These are phyloP conservation scores for Brienomyrus longianalis DNA, from an alignment of 2,113 vertebrate genomes.

Conservation along the genomic window DNA sequence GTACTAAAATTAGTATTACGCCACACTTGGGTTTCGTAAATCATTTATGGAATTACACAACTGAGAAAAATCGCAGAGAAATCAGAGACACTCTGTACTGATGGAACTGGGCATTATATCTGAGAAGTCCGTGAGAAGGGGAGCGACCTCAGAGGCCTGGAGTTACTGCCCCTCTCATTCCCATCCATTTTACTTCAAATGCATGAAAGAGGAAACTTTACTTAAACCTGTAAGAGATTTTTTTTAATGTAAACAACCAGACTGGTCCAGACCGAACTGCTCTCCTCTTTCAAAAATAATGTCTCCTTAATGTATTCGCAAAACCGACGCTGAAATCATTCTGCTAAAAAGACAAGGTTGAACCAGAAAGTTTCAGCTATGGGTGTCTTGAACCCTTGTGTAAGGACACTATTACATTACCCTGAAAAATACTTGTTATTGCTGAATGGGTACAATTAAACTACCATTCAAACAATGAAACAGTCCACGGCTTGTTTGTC, in stretches of 20 bases:
- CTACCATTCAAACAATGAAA: background rate
- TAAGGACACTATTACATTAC: background rate
- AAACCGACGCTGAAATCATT: background rate
- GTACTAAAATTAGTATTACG: background rate
- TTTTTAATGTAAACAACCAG: conserved; percentile 4
- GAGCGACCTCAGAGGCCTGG: background rate
- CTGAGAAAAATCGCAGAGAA: background rate
- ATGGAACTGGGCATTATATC: background rate
- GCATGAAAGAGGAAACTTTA: background rate
- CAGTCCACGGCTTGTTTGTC: background rate
- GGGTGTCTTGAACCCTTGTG: background rate
- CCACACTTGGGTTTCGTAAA: background rate
- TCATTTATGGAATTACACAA: background rate
- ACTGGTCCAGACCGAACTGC: background rate
- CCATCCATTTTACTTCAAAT: background rate
- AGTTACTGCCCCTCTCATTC: background rate
- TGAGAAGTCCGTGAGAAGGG: background rate
- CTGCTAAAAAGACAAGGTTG: background rate
- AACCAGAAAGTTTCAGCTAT: background rate
- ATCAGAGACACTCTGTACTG: background rate
- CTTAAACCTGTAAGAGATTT: background rate
- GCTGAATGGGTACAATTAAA: background rate
- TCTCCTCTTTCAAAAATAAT: background rate
- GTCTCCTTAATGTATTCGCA: background rate
- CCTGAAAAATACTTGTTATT: background rate